Conservation (phyloP, 2,113 vertebrate genomes). For the Lepus americanus region DNA sequence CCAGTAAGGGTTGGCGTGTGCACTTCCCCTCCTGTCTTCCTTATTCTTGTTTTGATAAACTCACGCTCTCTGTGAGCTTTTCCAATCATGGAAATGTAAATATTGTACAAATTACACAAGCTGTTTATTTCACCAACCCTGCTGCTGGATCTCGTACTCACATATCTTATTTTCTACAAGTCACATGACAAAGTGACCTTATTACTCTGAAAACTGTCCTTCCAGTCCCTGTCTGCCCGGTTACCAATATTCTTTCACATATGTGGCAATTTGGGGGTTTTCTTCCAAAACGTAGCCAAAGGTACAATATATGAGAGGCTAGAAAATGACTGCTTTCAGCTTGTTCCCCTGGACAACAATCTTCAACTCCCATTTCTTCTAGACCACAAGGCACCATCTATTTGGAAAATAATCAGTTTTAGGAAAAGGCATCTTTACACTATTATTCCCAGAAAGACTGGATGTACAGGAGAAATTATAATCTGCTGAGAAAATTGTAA, state of each 20-base stretch:
- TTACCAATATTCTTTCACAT: conserved; percentile 31
- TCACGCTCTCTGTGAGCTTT: not conserved
- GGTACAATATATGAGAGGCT: not conserved
- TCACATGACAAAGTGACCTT: not conserved
- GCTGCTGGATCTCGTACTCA: not conserved
- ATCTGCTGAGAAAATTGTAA: conserved; percentile 71
- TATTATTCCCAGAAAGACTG: conserved; percentile 64
- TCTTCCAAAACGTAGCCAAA: conserved; percentile 63
- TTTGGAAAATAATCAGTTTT: conserved; percentile 61
- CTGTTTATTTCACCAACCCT: not conserved
- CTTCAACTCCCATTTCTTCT: conserved; percentile 10
- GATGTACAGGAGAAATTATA: conserved; percentile 67
- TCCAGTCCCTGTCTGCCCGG: not conserved
- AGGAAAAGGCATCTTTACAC: conserved; percentile 42
- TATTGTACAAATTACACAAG: not conserved
- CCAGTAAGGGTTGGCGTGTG: not conserved
- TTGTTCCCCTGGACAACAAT: not conserved
- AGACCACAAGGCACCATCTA: conserved; percentile 38
- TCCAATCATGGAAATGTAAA: conserved; percentile 38
- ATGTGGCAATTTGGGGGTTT: not conserved
- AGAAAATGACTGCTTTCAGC: conserved; percentile 13
- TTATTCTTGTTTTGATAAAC: conserved; percentile 39
- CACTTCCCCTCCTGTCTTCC: not conserved
- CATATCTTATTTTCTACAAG: not conserved
- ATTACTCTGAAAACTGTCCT: not conserved